Evolutionary conservation across 2,888 invertebrate species (phyloP), one percentile per base, ranked within the genome.

Genomic region (Cenopis cana): DNA sequence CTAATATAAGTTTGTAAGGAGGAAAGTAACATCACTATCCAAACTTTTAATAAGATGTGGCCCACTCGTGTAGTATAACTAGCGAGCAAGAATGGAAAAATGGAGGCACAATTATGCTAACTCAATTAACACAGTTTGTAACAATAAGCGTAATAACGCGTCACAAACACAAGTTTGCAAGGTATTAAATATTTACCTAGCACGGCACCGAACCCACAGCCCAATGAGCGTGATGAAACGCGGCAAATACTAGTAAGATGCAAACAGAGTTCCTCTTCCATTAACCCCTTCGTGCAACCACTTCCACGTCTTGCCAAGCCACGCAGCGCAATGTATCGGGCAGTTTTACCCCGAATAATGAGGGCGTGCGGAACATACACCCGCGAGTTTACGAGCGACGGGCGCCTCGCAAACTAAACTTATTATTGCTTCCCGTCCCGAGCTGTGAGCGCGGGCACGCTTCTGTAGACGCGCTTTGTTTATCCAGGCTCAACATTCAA

Each of bases 181-280:
- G 55, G 24, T 54, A 14, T 29, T 33, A 2, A 8, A 12, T 54
- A 54, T 54, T 50, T 50, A 62, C 49, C 61, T 18, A 9, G 50
- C 29, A 18, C 29, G 17, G 17, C 61, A 50, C 33, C 18, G 33
- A 62, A 18, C 50, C 50, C 2, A 18, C 46, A 17, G 29, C 24
- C 46, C 55, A 17, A 24, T 24, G 46, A 12, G 11, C 3, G 55
- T 41, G 65, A 55, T n/a, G n/a, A n/a, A n/a, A n/a, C 55, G 17
- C 55, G 55, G 55, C 56, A 11, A 36, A 29, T 55, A 66, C 55
- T 66, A 56, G 55, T 56, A 56, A 66, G 55, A 66, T 66, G 65
- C 65, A 56, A 66, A 66, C 65, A 29, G 3, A 17, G 49, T 29
- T n/a, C 61, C 54, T 9, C 14, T 38, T 20, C 64, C 64, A 11